Evolutionary conservation across 2,113 vertebrate species (phyloP).

Genomic region (Mormyrus iriodes): DNA sequence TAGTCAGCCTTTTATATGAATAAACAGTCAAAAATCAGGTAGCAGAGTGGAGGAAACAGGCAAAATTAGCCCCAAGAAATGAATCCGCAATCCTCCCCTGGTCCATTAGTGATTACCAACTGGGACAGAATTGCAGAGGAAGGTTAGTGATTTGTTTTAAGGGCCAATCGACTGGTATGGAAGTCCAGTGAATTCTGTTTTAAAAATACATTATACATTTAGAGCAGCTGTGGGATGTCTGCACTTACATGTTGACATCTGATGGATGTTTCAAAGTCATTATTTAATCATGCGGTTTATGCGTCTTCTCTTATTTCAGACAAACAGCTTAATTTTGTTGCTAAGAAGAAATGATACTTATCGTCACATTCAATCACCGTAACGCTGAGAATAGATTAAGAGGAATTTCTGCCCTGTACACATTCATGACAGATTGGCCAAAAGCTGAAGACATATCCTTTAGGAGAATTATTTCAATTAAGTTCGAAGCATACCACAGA

Average conservation of each 20-base stretch:
- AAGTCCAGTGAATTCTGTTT: constrained; percentile 92
- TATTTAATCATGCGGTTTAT: constrained; percentile 52
- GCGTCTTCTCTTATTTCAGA: neutral
- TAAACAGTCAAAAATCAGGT: constrained; percentile 92
- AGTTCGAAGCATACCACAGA: neutral
- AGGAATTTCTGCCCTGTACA: neutral
- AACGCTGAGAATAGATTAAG: neutral
- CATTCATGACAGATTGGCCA: neutral
- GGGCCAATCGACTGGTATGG: constrained; percentile 94
- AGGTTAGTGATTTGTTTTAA: constrained; percentile 96
- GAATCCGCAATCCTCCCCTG: constrained; percentile 67
- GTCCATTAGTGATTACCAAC: constrained; percentile 94
- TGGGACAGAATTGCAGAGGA: constrained; percentile 88
- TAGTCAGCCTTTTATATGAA: constrained; percentile 91
- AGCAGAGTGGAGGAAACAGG: constrained; percentile 85
- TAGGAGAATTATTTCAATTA: neutral
- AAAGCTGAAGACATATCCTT: neutral
- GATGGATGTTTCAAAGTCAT: constrained; percentile 71
- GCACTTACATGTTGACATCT: constrained; percentile 85
- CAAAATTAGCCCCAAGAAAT: constrained; percentile 76
- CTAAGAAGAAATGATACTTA: neutral
- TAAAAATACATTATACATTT: constrained; percentile 94
- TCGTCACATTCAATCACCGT: neutral
- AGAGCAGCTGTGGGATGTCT: constrained; percentile 81
- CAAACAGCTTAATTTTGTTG: neutral